Percentiles rank a stretch among this genome's conserved stretches.
phyloP scores from a whole-genome alignment of 2,113 vertebrate species.

The Mystacornis crossleyi region DNA sequence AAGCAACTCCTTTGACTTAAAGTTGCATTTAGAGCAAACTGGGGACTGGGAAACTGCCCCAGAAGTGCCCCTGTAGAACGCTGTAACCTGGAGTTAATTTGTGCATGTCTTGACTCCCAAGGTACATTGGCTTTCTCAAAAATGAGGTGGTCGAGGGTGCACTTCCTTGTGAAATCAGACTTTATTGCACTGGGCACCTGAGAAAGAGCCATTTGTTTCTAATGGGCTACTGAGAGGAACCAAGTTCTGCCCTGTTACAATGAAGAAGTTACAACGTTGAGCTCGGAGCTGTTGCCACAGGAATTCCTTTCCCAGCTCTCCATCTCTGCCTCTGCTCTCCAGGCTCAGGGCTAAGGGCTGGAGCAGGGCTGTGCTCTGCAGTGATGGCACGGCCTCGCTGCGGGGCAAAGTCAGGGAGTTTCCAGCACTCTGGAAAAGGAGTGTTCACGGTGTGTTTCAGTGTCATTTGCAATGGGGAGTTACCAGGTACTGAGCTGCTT shows the following conservation, averaged over 20 bases:
- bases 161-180: background rate
- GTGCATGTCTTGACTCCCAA: no score
- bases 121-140: background rate
- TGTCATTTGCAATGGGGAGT: background rate
- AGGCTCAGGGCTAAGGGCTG: no score
- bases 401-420: background rate
- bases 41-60: background rate
- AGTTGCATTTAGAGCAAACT: background rate
- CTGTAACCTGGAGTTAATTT: background rate
- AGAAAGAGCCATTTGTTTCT: background rate
- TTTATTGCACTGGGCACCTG: background rate
- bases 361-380: background rate
- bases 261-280: background rate
- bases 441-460: background rate
- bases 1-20: background rate
- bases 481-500: background rate
- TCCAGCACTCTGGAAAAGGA: background rate
- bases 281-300: background rate
- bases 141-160: background rate
- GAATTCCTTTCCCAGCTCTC: background rate
- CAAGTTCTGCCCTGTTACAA: background rate
- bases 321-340: background rate
- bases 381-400: accelerated
- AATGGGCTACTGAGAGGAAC: background rate
- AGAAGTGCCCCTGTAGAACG: background rate